Percentiles rank a stretch among this genome's conserved stretches.
phyloP scores from a whole-genome alignment of 2,797 vertebrate genomes.

The Lycodopsis pacificus region DNA sequence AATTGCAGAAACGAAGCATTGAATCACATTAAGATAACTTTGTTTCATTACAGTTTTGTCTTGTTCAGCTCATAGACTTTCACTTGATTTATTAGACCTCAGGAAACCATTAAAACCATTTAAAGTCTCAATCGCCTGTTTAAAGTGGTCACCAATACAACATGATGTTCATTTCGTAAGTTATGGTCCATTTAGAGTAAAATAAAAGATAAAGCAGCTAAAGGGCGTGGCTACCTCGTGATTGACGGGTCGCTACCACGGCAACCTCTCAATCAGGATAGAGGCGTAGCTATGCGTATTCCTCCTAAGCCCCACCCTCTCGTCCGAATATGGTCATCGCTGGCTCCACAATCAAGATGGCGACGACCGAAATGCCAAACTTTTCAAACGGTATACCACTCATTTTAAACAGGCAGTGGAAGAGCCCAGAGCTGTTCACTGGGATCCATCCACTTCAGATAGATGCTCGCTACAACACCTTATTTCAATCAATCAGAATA shows the following conservation, averaged over 20 bases:
- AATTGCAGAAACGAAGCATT: background rate
- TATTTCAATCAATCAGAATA: background rate
- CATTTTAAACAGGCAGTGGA: background rate
- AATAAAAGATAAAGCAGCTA: background rate
- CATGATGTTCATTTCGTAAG: no score
- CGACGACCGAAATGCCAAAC: background rate
- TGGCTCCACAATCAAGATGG: background rate
- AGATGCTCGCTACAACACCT: background rate
- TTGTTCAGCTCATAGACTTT: background rate
- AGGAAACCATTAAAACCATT: no score
- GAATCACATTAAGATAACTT: conserved; percentile 1
- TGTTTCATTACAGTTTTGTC: background rate
- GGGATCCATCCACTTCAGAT: no score
- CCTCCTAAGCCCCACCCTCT: background rate
- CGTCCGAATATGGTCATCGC: background rate
- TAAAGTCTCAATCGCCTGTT: no score
- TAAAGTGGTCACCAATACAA: no score
- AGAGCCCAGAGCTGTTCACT: background rate
- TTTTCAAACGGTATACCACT: no score
- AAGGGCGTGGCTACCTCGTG: background rate
- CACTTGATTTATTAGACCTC: no score
- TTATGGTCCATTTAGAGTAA: no score
- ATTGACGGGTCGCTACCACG: background rate
- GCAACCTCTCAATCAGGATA: background rate
- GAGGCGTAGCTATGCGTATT: background rate